Conservation (phyloP, 2,797 vertebrate species). For the Notolabrus celidotus region DNA sequence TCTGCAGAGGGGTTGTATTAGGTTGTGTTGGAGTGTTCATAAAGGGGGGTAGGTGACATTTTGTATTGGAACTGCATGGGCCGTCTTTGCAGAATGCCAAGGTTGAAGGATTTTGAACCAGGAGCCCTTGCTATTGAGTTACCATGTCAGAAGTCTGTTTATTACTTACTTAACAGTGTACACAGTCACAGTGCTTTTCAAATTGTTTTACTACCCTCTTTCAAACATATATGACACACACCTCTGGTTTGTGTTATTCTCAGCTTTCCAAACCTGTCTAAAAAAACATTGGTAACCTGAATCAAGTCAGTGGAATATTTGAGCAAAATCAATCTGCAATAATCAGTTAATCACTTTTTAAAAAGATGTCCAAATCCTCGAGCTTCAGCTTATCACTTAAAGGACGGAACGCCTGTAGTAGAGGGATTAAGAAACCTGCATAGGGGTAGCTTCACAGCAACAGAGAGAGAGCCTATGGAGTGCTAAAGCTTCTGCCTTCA, state of each 20-base stretch:
- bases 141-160: no score
- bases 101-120: no score
- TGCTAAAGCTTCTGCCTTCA: constrained; percentile 14
- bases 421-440: constrained; percentile 10
- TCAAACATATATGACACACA: neutral
- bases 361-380: neutral
- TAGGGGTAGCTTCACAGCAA: neutral
- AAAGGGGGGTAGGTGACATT: no score
- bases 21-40: no score
- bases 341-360: neutral
- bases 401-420: neutral
- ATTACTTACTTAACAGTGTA: no score
- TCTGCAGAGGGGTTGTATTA: no score
- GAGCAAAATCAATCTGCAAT: neutral
- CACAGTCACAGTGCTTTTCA: no score
- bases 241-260: neutral
- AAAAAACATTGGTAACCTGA: neutral
- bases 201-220: no score
- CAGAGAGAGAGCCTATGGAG: constrained; percentile 1
- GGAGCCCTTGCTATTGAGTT: no score
- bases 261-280: neutral
- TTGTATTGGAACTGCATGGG: no score
- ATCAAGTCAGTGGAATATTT: neutral
- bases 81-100: no score
- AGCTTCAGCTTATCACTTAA: neutral